phyloP scores from a whole-genome alignment of 2,797 vertebrate genomes.

The Platyrinchus mystaceus region DNA sequence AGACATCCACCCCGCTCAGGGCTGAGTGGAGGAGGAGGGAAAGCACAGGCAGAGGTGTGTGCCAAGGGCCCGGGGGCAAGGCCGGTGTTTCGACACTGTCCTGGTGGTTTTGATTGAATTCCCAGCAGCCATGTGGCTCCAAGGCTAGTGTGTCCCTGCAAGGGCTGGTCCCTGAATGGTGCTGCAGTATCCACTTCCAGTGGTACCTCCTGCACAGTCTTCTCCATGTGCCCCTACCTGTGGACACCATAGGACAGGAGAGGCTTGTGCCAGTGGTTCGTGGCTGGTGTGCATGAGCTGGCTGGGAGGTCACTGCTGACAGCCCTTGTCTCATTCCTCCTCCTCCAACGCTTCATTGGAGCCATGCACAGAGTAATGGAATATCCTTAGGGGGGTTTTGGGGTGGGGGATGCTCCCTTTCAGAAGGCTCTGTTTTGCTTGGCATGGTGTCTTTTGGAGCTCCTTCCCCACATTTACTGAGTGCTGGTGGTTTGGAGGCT shows the following conservation, averaged over 20 bases:
- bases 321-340: neutral
- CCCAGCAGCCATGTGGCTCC: neutral
- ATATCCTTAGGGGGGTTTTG: fast-evolving
- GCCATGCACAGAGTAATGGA: neutral
- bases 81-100: fast-evolving
- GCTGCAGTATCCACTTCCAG: neutral
- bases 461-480: neutral
- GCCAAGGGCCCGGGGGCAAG: neutral
- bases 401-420: neutral
- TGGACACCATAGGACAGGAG: fast-evolving
- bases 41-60: neutral
- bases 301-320: neutral
- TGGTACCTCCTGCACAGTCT: fast-evolving
- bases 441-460: neutral
- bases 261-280: fast-evolving
- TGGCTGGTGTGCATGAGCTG: neutral
- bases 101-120: neutral
- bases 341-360: neutral
- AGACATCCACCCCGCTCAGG: neutral
- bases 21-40: neutral
- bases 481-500: neutral
- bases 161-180: fast-evolving
- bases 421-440: neutral
- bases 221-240: fast-evolving
- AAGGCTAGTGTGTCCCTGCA: neutral